Evolutionary conservation across 2,888 invertebrate species (phyloP), one percentile per base, ranked within the genome.

Genomic region (Acanthosepion pharaonis): DNA sequence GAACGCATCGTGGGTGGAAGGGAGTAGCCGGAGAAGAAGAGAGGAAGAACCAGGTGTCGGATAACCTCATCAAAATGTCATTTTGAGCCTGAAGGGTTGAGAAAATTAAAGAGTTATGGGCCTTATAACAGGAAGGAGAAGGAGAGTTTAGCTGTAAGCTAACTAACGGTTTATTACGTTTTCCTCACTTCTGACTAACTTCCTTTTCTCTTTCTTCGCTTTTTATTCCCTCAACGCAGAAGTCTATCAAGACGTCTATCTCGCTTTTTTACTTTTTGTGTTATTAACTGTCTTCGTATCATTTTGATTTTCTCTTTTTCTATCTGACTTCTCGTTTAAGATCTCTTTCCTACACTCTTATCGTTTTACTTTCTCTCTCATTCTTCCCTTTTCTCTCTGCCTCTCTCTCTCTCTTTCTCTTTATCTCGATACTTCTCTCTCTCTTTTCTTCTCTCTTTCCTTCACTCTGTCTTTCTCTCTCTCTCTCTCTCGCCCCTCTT

Each of bases 61-160:
- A 78, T 78, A 78, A 78, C n/a, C 78, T 78, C 78, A 78, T 78
- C 78, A 78, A 78, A 78, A 78, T 78, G 78, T 78, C 78, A 78
- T 78, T 78, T 78, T 20, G n/a, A 23, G 78, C 78, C 78, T 78
- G 78, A 78, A 78, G 78, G 78, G 15, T 78, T 78, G n/a, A n/a
- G n/a, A n/a, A 78, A 78, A n/a, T 78, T 78, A n/a, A 78, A 78
- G 78, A 78, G 78, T 78, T 78, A 78, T 78, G n/a, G 78, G n/a
- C 78, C 78, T 78, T 78, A 78, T 78, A 33, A 78, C 78, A 33
- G n/a, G n/a, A 78, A 78, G n/a, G n/a, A 78, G 78, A 78, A 78
- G 33, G 78, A n/a, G 5, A 78, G n/a, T 15, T n/a, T 78, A 11
- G n/a, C n/a, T 33, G n/a, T 78, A 1, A n/a, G n/a, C 78, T 78